Evolutionary conservation across 1,140 invertebrate species (phyloP).

Genomic region (Vanessa atalanta): DNA sequence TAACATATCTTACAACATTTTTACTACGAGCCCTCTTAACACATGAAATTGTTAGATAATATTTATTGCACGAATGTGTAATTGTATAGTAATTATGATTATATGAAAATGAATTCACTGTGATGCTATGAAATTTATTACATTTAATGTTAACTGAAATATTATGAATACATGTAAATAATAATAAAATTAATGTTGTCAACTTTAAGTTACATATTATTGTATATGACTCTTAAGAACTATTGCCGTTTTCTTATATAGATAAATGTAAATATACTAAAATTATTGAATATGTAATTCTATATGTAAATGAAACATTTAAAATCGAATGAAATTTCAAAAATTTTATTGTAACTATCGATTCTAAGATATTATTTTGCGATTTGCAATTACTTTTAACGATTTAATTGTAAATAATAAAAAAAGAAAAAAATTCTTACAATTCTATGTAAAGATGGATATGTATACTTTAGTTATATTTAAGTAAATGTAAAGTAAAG

Average conservation of each 20-base stretch:
- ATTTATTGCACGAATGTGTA: conserved; percentile 40
- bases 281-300: conserved; percentile 16
- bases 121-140: conserved; percentile 74
- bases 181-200: conserved; percentile 42
- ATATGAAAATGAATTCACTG: conserved; percentile 69
- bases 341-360: conserved; percentile 30
- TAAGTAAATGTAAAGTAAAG: conserved; percentile 1
- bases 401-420: conserved; percentile 36
- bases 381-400: conserved; percentile 22
- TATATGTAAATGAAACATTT: conserved; percentile 34
- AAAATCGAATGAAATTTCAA: conserved; percentile 26
- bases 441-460: conserved; percentile 13
- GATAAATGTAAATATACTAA: conserved; percentile 32
- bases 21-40: conserved; percentile 24
- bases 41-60: conserved; percentile 25
- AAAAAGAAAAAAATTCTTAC: conserved; percentile 14
- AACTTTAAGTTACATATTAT: conserved; percentile 25
- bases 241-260: conserved; percentile 34
- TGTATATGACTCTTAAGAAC: conserved; percentile 30
- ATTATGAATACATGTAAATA: conserved; percentile 52
- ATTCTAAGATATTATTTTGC: conserved; percentile 36
- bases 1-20: conserved; percentile 5
- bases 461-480: conserved; percentile 22
- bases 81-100: conserved; percentile 40
- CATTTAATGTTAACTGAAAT: conserved; percentile 55